These are phyloP conservation scores for Hyperoodon ampullatus DNA, from an alignment of 2,113 vertebrate species.

Conservation along the genomic window DNA sequence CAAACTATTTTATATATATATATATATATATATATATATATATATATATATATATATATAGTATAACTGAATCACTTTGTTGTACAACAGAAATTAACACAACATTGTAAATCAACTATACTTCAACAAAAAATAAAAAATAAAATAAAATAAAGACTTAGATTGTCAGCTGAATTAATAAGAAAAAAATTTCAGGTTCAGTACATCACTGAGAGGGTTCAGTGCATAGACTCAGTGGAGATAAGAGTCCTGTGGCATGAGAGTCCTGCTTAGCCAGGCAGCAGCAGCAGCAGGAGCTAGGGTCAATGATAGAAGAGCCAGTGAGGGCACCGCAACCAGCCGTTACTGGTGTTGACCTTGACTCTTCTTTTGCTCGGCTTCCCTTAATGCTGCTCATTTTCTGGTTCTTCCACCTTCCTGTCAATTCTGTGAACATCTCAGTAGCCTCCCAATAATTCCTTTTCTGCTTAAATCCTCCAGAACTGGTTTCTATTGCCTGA, in stretches of 20 bases:
- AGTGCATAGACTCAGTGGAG: neutral
- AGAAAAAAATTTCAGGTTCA: neutral
- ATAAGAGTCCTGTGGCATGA: too few relatives aligned
- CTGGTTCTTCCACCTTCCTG: neutral
- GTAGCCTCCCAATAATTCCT: neutral
- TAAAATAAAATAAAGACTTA: neutral
- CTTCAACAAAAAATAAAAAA: neutral
- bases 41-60: too few relatives aligned
- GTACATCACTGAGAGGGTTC: neutral
- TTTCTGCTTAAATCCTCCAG: neutral
- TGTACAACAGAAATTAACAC: neutral
- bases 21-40: neutral
- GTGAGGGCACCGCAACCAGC: neutral
- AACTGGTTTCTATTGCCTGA: neutral
- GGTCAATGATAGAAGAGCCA: neutral
- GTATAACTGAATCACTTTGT: neutral
- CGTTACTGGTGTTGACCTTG: neutral
- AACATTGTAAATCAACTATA: neutral
- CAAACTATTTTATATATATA: too few relatives aligned
- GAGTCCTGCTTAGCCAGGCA: too few relatives aligned
- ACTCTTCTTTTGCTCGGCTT: neutral
- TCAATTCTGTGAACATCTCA: neutral
- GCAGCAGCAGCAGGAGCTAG: neutral
- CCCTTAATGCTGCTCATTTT: neutral
- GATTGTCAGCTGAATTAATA: neutral